Evolutionary conservation across 2,888 invertebrate genomes (phyloP), one percentile per base, ranked within the genome.

Genomic region (Meliscaeva auricollis): DNA sequence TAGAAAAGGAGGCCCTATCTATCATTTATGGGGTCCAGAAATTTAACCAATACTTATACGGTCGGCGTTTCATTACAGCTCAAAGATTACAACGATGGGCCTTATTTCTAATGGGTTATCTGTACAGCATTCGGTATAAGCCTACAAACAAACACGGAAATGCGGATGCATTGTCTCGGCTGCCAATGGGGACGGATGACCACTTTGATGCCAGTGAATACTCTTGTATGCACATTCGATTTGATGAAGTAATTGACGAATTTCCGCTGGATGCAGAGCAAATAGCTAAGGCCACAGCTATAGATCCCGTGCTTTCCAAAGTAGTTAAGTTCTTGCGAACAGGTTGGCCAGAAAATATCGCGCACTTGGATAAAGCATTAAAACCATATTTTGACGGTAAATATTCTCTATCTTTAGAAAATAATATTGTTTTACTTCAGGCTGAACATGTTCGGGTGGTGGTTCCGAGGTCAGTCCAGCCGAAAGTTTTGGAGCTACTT

Each of bases 1-100:
- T 66, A 50, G 79, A 74, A 32, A 66, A 79, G 17, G 74, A 79
- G 72, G 72, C 70, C 15, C 54, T 78, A 6, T 70, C 62, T 58
- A 72, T 72, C 52, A 62, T 79, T 30, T 79, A 54, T 48, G 79
- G 73, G 17, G 46, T 70, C 30, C 58, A 44, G 60, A 32, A 56
- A 48, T 77, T 77, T 22, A 44, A 77, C n/a, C 77, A 70, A 22
- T 76, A 72, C 26, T 17, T 78, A 3, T 52, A 50, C 7, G 77
- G 70, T 46, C 76, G 68, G 2, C 20, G 11, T 7, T 79, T 79
- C 15, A 64, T 54, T 15, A 58, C 58, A 38, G 38, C 35, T 15
- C 58, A 58, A 35, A 26, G 58, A 20, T 17, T 58, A 9, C 58
- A 58, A 17, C 58, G 58, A 6, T 58, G 20, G 35, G 58, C 58